A percentile compares a stretch with the other conserved stretches of the same genome.
phyloP scores from a whole-genome alignment of 2,113 vertebrate species.

The Electrona antarctica region DNA sequence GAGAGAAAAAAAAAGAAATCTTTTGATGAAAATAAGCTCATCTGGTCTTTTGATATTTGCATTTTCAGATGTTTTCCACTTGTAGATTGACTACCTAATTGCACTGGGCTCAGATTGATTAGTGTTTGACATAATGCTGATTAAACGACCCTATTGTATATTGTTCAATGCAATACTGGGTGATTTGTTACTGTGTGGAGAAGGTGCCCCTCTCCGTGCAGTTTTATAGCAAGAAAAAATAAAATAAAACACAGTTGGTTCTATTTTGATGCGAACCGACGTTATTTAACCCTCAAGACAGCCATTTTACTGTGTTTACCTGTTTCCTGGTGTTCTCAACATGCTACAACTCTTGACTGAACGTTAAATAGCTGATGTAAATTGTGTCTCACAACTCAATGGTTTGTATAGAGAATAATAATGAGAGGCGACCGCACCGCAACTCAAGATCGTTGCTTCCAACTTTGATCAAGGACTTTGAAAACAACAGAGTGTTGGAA shows the following conservation, averaged over 20 bases:
- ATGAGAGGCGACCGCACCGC: conserved; percentile 3
- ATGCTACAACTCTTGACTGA: conserved; percentile 52
- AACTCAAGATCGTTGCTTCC: conserved; percentile 12
- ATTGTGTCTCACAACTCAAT: conserved; percentile 65
- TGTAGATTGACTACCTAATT: conserved; percentile 76
- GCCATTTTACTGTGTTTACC: conserved; percentile 38
- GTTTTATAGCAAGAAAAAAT: conserved; percentile 58
- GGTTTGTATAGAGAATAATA: conserved; percentile 30
- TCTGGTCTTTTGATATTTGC: conserved; percentile 77
- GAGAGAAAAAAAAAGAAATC: conserved; percentile 26
- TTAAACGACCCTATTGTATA: conserved; percentile 69
- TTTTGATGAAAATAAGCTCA: conserved; percentile 58
- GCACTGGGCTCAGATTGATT: conserved; percentile 77
- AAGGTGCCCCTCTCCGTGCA: conserved; percentile 52
- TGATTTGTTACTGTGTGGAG: conserved; percentile 66
- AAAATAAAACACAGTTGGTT: conserved; percentile 57
- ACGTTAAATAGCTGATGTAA: conserved; percentile 63
- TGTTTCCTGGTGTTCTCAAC: conserved; percentile 55
- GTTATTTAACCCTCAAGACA: conserved; percentile 57
- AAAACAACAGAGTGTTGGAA: conserved; percentile 49
- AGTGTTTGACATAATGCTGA: conserved; percentile 68
- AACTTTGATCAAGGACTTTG: conserved; percentile 40
- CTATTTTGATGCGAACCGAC: conserved; percentile 53
- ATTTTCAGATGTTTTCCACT: conserved; percentile 77
- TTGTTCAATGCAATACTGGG: conserved; percentile 73